Conservation (phyloP, 2,797 vertebrate species). For the Ibycter americanus region DNA sequence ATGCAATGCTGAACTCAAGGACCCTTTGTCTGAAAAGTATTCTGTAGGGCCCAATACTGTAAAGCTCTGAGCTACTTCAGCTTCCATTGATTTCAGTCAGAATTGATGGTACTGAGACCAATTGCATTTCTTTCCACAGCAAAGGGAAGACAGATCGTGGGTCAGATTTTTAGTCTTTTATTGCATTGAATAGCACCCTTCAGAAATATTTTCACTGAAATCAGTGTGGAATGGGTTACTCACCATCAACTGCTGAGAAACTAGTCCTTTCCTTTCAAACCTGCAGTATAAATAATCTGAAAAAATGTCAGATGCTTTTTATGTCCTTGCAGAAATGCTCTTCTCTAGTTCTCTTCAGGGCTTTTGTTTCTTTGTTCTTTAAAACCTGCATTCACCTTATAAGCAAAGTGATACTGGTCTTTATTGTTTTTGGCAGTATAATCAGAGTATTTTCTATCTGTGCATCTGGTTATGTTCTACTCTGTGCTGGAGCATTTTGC, state of each 20-base stretch:
- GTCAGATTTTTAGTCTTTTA: constrained; percentile 15
- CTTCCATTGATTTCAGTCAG: not conserved
- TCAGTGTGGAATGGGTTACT: constrained; percentile 3
- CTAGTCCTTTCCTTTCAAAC: constrained; percentile 14
- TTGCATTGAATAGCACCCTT: constrained; percentile 1
- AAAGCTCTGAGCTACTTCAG: not conserved
- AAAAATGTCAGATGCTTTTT: constrained; percentile 32
- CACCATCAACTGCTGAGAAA: not conserved
- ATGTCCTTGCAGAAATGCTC: not conserved
- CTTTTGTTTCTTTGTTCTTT: constrained; percentile 32
- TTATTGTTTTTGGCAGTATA: constrained; percentile 32
- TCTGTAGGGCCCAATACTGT: not conserved
- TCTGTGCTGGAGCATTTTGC: not conserved
- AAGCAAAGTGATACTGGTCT: constrained; percentile 24
- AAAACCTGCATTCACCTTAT: constrained; percentile 24
- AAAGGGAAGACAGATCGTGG: constrained; percentile 10
- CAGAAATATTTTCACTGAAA: constrained; percentile 38
- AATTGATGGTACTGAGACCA: not conserved
- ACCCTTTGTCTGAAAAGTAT: constrained; percentile 9
- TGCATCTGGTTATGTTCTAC: not conserved
- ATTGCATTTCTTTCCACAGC: constrained; percentile 23
- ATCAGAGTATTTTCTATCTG: not conserved
- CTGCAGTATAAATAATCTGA: not conserved
- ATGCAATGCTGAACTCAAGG: constrained; percentile 3
- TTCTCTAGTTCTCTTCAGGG: not conserved